Conservation (phyloP, 1,140 invertebrate genomes). For the Lamellibrachia luymesi region DNA sequence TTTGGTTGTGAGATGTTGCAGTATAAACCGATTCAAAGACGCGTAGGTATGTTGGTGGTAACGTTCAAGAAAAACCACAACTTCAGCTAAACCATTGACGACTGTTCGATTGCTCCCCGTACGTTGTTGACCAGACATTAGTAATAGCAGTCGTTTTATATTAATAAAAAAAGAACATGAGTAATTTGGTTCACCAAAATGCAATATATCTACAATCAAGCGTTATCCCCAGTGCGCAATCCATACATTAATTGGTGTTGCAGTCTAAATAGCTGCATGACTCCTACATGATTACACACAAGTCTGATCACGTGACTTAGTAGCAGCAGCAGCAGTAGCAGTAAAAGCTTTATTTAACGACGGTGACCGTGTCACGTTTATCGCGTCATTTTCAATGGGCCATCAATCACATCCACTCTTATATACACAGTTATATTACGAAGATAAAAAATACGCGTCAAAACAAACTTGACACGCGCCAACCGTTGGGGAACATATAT, state of each 20-base stretch:
- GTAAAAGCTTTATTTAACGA: too few relatives aligned
- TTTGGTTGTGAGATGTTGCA: too few relatives aligned
- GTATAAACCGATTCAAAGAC: too few relatives aligned
- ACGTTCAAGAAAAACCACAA: background rate
- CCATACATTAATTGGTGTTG: background rate
- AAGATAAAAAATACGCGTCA: too few relatives aligned
- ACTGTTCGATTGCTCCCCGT: background rate
- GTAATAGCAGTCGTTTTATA: background rate
- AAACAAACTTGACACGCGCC: too few relatives aligned
- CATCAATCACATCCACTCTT: too few relatives aligned
- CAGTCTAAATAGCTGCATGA: background rate
- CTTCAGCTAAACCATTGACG: background rate
- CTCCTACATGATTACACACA: background rate
- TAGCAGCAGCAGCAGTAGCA: too few relatives aligned
- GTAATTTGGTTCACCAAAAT: background rate
- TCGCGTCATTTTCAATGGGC: too few relatives aligned
- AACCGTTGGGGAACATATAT: too few relatives aligned
- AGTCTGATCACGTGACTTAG: background rate
- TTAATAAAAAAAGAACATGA: background rate
- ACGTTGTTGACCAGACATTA: background rate
- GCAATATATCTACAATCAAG: background rate
- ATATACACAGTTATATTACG: too few relatives aligned
- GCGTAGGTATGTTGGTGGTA: too few relatives aligned
- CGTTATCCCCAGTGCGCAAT: background rate
- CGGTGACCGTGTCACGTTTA: too few relatives aligned